These are phyloP conservation scores for Hedya salicella DNA, from an alignment of 2,888 invertebrate genomes.

Conservation along the genomic window DNA sequence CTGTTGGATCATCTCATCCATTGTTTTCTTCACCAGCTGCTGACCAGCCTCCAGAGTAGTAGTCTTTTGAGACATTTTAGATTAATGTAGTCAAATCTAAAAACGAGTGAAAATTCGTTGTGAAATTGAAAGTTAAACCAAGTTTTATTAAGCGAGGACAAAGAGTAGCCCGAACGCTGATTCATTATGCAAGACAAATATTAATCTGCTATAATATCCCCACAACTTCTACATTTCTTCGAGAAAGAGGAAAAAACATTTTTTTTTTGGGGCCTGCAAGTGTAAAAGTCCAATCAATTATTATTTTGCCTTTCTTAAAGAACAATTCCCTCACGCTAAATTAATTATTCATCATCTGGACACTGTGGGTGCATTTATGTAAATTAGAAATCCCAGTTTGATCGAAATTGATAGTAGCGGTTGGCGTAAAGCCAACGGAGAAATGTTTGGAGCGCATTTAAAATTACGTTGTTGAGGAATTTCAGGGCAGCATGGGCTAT, in stretches of 20 bases:
- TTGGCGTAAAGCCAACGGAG: slow-evolving; percentile 69
- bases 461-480: slow-evolving; percentile 70
- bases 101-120: slow-evolving; percentile 18
- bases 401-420: slow-evolving; percentile 71
- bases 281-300: slow-evolving; percentile 6
- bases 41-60: slow-evolving; percentile 74
- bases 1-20: slow-evolving; percentile 77
- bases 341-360: slow-evolving; percentile 54
- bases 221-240: slow-evolving; percentile 3
- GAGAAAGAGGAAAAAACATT: background rate
- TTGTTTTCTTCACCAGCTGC: slow-evolving; percentile 78
- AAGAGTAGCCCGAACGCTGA: background rate
- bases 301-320: background rate
- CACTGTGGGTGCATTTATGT: slow-evolving; percentile 55
- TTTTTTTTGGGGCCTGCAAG: background rate
- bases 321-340: slow-evolving; percentile 34
- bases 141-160: background rate
- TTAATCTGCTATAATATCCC: background rate
- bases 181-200: slow-evolving; percentile 1
- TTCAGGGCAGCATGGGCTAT: slow-evolving; percentile 50
- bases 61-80: slow-evolving; percentile 71
- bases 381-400: slow-evolving; percentile 65
- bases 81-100: slow-evolving; percentile 40
- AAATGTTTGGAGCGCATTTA: slow-evolving; percentile 73
- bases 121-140: slow-evolving; percentile 7